Percentiles rank a stretch among this genome's conserved stretches.
Evolutionary conservation across 1,140 invertebrate genomes (phyloP).

Genomic region (Brachionus rubens): DNA sequence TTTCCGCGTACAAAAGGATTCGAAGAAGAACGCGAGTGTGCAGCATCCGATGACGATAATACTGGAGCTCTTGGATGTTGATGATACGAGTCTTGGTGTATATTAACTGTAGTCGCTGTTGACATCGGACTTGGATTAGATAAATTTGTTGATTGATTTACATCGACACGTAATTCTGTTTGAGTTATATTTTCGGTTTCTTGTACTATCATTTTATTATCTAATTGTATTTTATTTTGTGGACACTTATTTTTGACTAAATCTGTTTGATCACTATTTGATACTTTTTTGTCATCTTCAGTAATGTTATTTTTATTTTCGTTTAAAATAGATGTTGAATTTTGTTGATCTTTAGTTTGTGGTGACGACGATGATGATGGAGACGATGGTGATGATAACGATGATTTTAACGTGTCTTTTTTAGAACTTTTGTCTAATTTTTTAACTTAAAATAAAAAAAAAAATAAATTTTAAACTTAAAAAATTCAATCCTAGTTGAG

Average conservation of each 20-base stretch:
- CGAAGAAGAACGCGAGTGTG: conserved; percentile 16
- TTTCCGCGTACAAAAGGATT: conserved; percentile 28
- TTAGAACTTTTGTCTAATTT: conserved; percentile 23
- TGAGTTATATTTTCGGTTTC: not conserved
- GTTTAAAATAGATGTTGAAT: not conserved
- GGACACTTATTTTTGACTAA: not conserved
- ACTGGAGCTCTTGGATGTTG: conserved; percentile 38
- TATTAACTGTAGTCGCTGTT: conserved; percentile 1
- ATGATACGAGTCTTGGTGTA: conserved; percentile 12
- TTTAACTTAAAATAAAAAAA: conserved; percentile 25
- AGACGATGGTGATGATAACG: not conserved
- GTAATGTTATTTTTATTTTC: not conserved
- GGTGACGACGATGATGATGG: not conserved
- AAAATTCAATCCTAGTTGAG: not conserved
- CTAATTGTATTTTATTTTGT: not conserved
- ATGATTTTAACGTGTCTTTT: not conserved
- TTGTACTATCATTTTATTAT: conserved; percentile 10
- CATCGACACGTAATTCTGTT: not conserved
- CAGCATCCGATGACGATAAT: conserved; percentile 23
- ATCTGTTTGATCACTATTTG: not conserved
- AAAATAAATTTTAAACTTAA: not conserved
- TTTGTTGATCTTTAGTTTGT: not conserved
- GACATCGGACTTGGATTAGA: conserved; percentile 9
- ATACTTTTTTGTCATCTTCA: conserved; percentile 3
- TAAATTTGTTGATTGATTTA: not conserved